phyloP scores from a whole-genome alignment of 2,113 vertebrate genomes.

The Glaucidium brasilianum region DNA sequence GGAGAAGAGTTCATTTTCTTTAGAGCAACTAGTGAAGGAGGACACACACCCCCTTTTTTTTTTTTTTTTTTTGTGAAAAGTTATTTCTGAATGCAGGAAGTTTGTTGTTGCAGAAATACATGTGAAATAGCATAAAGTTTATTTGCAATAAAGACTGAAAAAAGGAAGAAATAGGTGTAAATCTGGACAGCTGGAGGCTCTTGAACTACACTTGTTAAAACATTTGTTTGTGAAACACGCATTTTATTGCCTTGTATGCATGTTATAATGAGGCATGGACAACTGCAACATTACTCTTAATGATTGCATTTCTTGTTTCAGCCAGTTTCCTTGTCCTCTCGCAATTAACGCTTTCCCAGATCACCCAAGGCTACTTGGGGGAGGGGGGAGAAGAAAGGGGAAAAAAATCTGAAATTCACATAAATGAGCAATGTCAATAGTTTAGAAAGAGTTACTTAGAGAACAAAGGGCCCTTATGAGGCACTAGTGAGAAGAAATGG shows the following conservation, averaged over 20 bases:
- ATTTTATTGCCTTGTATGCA: conserved; percentile 85
- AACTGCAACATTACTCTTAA: conserved; percentile 94
- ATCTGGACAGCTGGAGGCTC: conserved; percentile 85
- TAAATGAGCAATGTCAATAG: conserved; percentile 99
- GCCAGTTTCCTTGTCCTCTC: conserved; percentile 79
- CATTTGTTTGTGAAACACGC: conserved; percentile 92
- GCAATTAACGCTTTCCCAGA: conserved; percentile 93
- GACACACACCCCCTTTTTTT: background rate
- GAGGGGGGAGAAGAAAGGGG: no score
- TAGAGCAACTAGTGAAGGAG: background rate
- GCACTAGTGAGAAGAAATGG: conserved; percentile 91
- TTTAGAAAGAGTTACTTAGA: conserved; percentile 96
- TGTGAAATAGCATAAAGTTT: conserved; percentile 39
- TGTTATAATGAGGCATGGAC: conserved; percentile 92
- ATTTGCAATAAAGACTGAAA: conserved; percentile 39
- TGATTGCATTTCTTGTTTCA: conserved; percentile 84
- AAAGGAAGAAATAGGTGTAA: conserved; percentile 69
- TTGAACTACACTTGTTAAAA: conserved; percentile 83
- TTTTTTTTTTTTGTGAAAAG: no score
- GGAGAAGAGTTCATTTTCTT: background rate
- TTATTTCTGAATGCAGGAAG: conserved; percentile 40
- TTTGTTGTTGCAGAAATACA: conserved; percentile 19
- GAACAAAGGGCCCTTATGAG: conserved; percentile 98
- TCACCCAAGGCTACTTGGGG: conserved; percentile 78
- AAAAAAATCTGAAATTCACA: conserved; percentile 88